Evolutionary conservation across 2,888 invertebrate species (phyloP).

Genomic region (Syrphus vitripennis): DNA sequence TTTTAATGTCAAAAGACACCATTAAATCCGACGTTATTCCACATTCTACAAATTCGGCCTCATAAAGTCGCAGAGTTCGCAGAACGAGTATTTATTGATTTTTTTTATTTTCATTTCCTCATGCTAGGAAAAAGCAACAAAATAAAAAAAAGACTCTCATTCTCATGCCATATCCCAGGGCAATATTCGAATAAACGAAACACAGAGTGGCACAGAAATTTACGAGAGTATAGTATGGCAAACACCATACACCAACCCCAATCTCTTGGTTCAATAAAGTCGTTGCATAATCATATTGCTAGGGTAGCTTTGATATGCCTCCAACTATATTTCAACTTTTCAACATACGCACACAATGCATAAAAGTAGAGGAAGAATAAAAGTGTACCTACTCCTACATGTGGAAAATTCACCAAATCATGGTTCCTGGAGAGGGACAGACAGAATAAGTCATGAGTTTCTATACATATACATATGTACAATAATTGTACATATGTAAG

Average conservation of each 20-base stretch:
- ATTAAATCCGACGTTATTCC: constrained; percentile 41
- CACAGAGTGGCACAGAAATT: constrained; percentile 33
- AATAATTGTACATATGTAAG: not conserved
- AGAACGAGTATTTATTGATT: constrained; percentile 49
- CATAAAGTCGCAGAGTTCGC: not conserved
- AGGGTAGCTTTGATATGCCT: constrained; percentile 1
- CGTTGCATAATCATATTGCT: constrained; percentile 52
- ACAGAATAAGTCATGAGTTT: constrained; percentile 36
- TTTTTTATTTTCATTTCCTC: constrained; percentile 37
- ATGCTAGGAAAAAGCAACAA: constrained; percentile 3
- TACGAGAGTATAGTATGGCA: constrained; percentile 36
- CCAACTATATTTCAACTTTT: not conserved
- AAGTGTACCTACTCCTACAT: not conserved
- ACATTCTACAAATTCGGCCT: constrained; percentile 45
- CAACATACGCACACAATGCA: not conserved
- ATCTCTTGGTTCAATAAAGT: constrained; percentile 59
- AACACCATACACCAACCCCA: constrained; percentile 46
- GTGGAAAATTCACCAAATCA: constrained; percentile 1
- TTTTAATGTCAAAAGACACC: constrained; percentile 56
- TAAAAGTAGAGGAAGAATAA: not conserved
- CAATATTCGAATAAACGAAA: constrained; percentile 36
- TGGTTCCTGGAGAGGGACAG: not conserved
- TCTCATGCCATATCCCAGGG: constrained; percentile 30
- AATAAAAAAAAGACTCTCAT: not conserved
- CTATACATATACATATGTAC: too few species aligned